Base-by-base conservation (phyloP, 2,888 invertebrate species). In the Charanyca ferruginea region DNA sequence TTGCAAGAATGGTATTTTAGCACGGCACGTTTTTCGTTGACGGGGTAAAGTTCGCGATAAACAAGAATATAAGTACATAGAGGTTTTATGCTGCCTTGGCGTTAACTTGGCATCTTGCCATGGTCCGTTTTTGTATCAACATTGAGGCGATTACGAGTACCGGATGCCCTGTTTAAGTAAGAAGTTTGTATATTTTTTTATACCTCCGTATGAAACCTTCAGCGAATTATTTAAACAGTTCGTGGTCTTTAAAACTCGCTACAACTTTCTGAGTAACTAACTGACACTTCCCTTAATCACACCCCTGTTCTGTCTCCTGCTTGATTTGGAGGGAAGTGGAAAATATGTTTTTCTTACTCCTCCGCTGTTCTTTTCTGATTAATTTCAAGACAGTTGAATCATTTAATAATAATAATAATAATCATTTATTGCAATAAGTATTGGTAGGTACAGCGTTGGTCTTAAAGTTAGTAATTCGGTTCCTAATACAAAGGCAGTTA, bases 61-160 rank as follows among this genome's bases (percentile, higher is more conserved):
- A 64, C 16, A 48, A 62, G 20, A 28, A 42, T 55, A 48, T 54
- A 60, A 60, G 47, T 42, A 49, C 18, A 11, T 25, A 51, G 16
- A 60, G 25, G 13, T 48, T 55, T 23, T 42, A 57, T 60, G 32
- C 73, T 48, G 35, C 45, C 41, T 49, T 45, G 22, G 48, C 57
- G 64, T 53, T 51, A 61, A 22, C 25, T 77, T 79, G 63, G 68
- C 79, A 42, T 16, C 11, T 9, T 32, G 68, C 79, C 75, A 79
- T n/a, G 11, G 38, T 18, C 42, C 44, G 48, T 53, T 62, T 59
- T 68, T 57, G 47, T 60, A 67, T 28, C n/a, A 38, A 57, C 45
- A n/a, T 35, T 55, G 20, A 54, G 13, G 49, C 68, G 35, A 52
- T 60, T 55, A 47, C 16, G 23, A 25, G 49, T 49, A 25, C 22